Evolutionary conservation across 1,140 invertebrate genomes (phyloP).

Genomic region (Zaprionus capensis): DNA sequence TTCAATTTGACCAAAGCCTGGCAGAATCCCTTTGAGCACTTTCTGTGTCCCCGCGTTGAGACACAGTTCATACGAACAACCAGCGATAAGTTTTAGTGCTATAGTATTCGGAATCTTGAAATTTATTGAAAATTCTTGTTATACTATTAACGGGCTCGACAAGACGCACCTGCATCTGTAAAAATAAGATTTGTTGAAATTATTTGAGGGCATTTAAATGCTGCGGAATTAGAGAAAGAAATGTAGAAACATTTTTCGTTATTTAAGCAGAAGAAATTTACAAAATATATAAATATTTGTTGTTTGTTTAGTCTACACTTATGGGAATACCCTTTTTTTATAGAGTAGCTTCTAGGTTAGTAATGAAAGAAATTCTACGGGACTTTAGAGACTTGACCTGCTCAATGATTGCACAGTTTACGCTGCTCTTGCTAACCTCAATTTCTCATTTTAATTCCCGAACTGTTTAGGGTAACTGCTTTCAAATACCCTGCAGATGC

Average conservation of each 20-base stretch:
- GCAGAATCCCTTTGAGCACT: slow-evolving; percentile 27
- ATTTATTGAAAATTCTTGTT: no score
- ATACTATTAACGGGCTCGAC: no score
- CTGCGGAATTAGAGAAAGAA: not conserved
- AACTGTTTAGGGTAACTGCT: not conserved
- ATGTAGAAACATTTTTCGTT: not conserved
- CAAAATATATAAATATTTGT: no score
- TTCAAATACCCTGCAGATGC: not conserved
- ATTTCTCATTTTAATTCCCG: not conserved
- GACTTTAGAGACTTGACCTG: not conserved
- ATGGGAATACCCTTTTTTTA: not conserved
- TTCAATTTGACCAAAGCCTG: slow-evolving; percentile 15
- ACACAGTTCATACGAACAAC: slow-evolving; percentile 14
- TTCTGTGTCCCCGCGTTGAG: slow-evolving; percentile 27
- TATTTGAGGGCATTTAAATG: not conserved
- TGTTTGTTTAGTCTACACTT: not conserved
- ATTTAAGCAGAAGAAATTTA: not conserved
- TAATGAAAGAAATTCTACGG: not conserved
- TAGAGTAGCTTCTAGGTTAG: not conserved
- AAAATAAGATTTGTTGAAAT: not conserved
- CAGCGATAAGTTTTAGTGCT: not conserved
- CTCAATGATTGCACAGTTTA: not conserved
- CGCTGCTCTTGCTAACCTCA: not conserved
- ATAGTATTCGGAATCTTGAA: no score
- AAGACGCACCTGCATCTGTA: no score